Conservation (phyloP, 2,888 invertebrate species). For the Willowsia nigromaculata region DNA sequence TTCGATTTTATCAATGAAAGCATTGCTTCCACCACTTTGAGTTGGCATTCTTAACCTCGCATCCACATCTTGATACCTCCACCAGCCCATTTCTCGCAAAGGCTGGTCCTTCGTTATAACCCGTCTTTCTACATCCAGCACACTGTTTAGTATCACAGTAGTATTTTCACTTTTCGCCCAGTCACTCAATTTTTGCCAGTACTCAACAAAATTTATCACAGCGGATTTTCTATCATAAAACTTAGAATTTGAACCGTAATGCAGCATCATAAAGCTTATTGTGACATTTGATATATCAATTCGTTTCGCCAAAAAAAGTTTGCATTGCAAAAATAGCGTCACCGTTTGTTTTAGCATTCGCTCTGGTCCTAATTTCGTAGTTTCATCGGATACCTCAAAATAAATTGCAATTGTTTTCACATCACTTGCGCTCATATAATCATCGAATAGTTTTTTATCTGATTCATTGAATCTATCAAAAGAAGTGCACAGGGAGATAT, state of each 20-base stretch:
- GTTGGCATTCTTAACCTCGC: too few species aligned
- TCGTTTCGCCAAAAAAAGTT: background rate
- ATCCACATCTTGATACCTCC: background rate
- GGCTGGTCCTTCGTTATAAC: background rate
- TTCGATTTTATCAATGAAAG: too few species aligned
- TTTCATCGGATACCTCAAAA: background rate
- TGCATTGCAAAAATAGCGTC: background rate
- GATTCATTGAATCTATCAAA: background rate
- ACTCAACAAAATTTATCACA: background rate
- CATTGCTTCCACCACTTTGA: too few species aligned
- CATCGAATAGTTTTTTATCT: too few species aligned
- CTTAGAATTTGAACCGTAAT: background rate
- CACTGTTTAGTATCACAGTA: background rate
- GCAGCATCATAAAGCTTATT: background rate
- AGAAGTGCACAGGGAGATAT: background rate
- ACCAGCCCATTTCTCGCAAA: background rate
- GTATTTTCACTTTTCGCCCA: background rate
- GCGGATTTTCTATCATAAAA: background rate
- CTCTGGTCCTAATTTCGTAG: background rate
- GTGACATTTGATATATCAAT: too few species aligned
- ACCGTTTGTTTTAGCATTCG: background rate
- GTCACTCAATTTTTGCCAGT: background rate
- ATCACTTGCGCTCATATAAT: background rate
- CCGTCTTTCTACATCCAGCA: background rate
- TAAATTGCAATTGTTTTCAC: background rate